Evolutionary conservation across 2,888 invertebrate species (phyloP).

Genomic region (Pristionchus entomophagus): DNA sequence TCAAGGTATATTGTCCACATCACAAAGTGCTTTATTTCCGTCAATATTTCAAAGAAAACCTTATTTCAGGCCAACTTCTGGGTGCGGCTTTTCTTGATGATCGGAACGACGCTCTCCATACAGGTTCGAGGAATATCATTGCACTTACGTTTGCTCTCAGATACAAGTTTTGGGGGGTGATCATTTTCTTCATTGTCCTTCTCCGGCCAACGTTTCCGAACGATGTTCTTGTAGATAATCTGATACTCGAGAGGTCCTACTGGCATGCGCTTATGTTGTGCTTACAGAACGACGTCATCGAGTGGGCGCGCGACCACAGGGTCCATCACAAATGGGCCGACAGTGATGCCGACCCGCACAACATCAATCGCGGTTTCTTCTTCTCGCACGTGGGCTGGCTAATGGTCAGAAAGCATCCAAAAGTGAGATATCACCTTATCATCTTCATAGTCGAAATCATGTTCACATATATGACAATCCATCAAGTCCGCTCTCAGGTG

Average conservation of each 20-base stretch:
- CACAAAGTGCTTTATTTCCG: no score
- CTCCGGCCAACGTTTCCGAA: not conserved
- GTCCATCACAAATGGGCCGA: constrained; percentile 93
- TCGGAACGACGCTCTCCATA: not conserved
- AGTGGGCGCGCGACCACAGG: constrained; percentile 89
- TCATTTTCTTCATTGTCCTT: no score
- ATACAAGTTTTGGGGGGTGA: no score
- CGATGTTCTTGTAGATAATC: not conserved
- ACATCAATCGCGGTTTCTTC: constrained; percentile 91
- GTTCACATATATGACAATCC: no score
- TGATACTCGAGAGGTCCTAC: no score
- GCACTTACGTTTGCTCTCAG: no score
- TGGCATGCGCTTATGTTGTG: no score
- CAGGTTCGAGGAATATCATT: not conserved
- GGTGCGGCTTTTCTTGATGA: constrained; percentile 31
- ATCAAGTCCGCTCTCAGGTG: constrained; percentile 13
- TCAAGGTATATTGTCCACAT: constrained; percentile 5
- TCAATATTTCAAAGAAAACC: not conserved
- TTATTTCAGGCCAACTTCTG: constrained; percentile 43
- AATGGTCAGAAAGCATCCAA: constrained; percentile 85
- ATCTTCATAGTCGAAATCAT: not conserved
- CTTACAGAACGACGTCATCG: constrained; percentile 86
- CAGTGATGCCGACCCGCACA: constrained; percentile 94
- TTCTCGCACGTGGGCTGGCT: constrained; percentile 97
- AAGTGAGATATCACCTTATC: not conserved